Percentiles rank a stretch among this genome's conserved stretches.
Conservation (phyloP, 2,797 vertebrate species). For the Argyrosomus regius region DNA sequence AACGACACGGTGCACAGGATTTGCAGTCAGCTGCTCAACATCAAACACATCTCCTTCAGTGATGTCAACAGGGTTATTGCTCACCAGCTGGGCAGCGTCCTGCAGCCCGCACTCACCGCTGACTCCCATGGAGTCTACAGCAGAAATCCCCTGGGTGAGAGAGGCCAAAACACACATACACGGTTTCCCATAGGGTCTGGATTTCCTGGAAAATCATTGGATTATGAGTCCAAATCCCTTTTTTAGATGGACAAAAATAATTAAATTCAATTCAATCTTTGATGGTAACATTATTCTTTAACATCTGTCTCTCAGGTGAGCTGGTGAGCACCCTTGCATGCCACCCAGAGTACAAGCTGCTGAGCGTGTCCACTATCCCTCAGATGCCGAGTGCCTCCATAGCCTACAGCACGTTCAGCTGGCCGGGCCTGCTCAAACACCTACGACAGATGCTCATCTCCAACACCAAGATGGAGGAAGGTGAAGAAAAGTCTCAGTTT, state of each 20-base stretch:
- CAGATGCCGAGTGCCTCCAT: conserved; percentile 92
- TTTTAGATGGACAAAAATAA: not conserved
- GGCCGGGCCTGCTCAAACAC: conserved; percentile 93
- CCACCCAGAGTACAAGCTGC: conserved; percentile 95
- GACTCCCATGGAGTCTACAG: conserved; percentile 82
- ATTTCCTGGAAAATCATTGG: not conserved
- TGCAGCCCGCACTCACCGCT: conserved; percentile 89
- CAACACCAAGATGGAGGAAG: conserved; percentile 95
- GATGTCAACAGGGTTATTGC: conserved; percentile 94
- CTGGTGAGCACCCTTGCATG: conserved; percentile 90
- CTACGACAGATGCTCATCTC: conserved; percentile 98
- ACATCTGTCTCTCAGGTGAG: conserved; percentile 85
- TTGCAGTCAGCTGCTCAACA: conserved; percentile 92
- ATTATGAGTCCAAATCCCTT: not conserved
- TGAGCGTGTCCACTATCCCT: conserved; percentile 91
- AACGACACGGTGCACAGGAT: conserved; percentile 94
- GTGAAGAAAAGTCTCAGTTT: conserved; percentile 70
- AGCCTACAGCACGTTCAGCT: conserved; percentile 92
- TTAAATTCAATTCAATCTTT: too few species aligned
- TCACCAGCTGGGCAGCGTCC: conserved; percentile 93
- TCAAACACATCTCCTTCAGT: conserved; percentile 93
- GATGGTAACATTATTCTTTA: too few species aligned
- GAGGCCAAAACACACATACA: not conserved
- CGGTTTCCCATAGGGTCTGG: not conserved
- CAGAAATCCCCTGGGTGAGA: conserved; percentile 92